A percentile compares a stretch with the other conserved stretches of the same genome.
phyloP scores from a whole-genome alignment of 2,888 invertebrate genomes.

The Stratiomys singularior region DNA sequence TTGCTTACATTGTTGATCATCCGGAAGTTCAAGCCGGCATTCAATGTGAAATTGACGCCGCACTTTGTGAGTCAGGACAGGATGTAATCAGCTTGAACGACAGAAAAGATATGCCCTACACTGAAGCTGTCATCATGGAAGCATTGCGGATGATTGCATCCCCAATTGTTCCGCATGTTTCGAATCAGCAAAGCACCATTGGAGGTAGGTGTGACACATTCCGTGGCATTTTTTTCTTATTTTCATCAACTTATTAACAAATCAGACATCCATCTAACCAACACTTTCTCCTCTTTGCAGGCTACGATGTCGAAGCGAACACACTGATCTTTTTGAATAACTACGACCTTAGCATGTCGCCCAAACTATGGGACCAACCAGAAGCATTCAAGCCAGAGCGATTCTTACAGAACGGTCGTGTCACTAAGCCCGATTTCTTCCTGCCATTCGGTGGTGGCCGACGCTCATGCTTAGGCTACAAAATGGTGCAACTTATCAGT shows the following conservation, averaged over 20 bases:
- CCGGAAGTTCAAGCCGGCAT: constrained; percentile 68
- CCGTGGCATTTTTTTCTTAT: not conserved
- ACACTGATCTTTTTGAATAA: constrained; percentile 75
- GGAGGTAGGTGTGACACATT: constrained; percentile 67
- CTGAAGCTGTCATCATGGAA: constrained; percentile 72
- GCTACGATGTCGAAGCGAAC: constrained; percentile 71
- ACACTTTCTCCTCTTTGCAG: constrained; percentile 62
- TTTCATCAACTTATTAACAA: no score
- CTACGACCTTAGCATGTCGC: constrained; percentile 73
- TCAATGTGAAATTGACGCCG: constrained; percentile 67
- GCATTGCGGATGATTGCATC: constrained; percentile 73
- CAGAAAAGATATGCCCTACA: constrained; percentile 69
- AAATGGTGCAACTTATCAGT: constrained; percentile 71
- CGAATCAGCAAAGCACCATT: constrained; percentile 71
- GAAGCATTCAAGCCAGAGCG: constrained; percentile 71
- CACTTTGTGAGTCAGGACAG: constrained; percentile 38
- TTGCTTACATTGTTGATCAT: constrained; percentile 69
- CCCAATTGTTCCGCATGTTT: constrained; percentile 76
- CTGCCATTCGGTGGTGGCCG: constrained; percentile 75
- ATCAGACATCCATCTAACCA: not conserved
- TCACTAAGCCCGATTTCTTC: constrained; percentile 73
- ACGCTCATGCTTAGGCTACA: constrained; percentile 76
- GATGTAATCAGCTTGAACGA: constrained; percentile 58
- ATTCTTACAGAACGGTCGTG: constrained; percentile 69
- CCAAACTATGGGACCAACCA: constrained; percentile 71